Conservation (phyloP, 2,888 invertebrate species). For the Ormyrus thymus region DNA sequence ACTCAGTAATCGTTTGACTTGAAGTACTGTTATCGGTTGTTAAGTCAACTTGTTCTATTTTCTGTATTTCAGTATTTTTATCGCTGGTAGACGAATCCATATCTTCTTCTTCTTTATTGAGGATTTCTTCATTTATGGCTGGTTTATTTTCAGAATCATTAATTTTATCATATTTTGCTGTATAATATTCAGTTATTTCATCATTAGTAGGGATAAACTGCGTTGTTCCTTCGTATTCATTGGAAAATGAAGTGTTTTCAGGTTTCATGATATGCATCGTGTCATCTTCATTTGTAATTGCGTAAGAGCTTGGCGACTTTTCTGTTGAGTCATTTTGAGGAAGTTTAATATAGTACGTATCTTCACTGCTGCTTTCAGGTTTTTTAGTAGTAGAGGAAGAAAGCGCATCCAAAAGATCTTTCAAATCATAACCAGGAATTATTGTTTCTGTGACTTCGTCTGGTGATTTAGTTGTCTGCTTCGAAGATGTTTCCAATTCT, state of each 20-base stretch:
- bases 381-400: not conserved
- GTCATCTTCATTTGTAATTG: not conserved
- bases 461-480: constrained; percentile 9
- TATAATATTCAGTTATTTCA: constrained; percentile 16
- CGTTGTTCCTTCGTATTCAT: constrained; percentile 30
- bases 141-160: not conserved
- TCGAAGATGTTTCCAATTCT: not conserved
- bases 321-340: no score
- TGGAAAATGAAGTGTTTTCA: constrained; percentile 18
- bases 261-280: not conserved
- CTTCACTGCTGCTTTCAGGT: not conserved
- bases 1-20: not conserved
- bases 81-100: not conserved
- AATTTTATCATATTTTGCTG: not conserved
- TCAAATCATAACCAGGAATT: not conserved
- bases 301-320: no score
- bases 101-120: constrained; percentile 11
- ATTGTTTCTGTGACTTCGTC: constrained; percentile 17
- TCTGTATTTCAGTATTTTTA: constrained; percentile 13
- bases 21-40: constrained; percentile 2
- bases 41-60: not conserved
- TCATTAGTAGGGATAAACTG: constrained; percentile 20
- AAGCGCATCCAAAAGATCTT: not conserved
- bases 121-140: not conserved
- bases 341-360: no score